Evolutionary conservation across 2,888 invertebrate genomes (phyloP).

Genomic region (Acanthosoma haemorrhoidale): DNA sequence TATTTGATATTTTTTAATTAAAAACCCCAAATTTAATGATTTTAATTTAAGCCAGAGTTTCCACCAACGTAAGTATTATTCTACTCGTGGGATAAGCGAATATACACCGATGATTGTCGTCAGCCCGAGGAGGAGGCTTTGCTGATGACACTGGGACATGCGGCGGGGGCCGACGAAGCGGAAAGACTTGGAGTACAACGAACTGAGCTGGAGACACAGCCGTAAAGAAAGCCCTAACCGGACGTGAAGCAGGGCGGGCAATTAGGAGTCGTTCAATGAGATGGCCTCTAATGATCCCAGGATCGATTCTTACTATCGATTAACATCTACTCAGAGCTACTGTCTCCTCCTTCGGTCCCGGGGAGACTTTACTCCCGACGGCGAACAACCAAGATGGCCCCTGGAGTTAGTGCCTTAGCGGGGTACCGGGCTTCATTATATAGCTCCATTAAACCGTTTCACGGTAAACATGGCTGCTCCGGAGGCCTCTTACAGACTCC

Average conservation of each 20-base stretch:
- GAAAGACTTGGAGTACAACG: not conserved
- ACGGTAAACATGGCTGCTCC: not conserved
- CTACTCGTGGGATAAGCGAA: too few species aligned
- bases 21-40: too few species aligned
- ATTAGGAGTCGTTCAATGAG: conserved; percentile 11
- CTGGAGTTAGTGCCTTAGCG: not conserved
- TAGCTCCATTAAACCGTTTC: not conserved
- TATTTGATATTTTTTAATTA: too few species aligned
- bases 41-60: too few species aligned
- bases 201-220: not conserved
- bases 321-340: not conserved
- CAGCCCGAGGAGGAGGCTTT: too few species aligned
- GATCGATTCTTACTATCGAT: conserved; percentile 5
- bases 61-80: too few species aligned
- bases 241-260: not conserved
- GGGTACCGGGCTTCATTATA: not conserved
- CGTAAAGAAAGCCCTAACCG: not conserved
- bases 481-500: not conserved
- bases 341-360: not conserved
- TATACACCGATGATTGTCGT: too few species aligned
- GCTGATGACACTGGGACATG: too few species aligned
- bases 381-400: not conserved
- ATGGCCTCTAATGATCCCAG: conserved; percentile 3
- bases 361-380: not conserved
- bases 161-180: not conserved